Percentiles rank a stretch among this genome's conserved stretches.
Evolutionary conservation across 2,888 invertebrate species (phyloP).

Genomic region (Athripsodes cinereus): DNA sequence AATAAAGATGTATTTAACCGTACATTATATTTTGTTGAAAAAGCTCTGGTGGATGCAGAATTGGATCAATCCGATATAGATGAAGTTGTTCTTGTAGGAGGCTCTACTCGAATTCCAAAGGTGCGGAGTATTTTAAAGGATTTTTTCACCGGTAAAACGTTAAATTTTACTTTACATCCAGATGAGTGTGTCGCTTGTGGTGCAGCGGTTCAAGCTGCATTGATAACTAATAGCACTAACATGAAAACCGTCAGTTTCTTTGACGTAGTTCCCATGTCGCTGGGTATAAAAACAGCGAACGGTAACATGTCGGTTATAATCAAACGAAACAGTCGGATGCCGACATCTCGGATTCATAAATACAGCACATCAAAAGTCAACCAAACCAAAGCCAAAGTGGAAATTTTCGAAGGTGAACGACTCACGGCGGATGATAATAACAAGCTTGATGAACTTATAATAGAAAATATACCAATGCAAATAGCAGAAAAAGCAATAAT

Average conservation of each 20-base stretch:
- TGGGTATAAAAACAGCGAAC: constrained; percentile 96
- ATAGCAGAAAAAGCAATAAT: constrained; percentile 43
- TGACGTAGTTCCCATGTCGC: constrained; percentile 95
- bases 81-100: constrained; percentile 95
- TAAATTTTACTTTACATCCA: constrained; percentile 65
- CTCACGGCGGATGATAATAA: constrained; percentile 77
- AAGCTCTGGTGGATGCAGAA: constrained; percentile 90
- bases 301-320: constrained; percentile 93
- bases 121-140: constrained; percentile 38
- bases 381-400: too few relatives aligned
- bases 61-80: constrained; percentile 88
- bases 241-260: constrained; percentile 95
- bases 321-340: constrained; percentile 95
- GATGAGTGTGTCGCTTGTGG: constrained; percentile 99
- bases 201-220: constrained; percentile 96
- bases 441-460: constrained; percentile 36
- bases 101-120: constrained; percentile 97
- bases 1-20: constrained; percentile 87
- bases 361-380: constrained; percentile 69
- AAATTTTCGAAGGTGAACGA: constrained; percentile 31
- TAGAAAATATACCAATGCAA: too few relatives aligned
- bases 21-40: constrained; percentile 89
- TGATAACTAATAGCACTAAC: constrained; percentile 56
- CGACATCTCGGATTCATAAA: constrained; percentile 97
- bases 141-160: background rate